These are phyloP conservation scores for Brachionus angularis DNA, from an alignment of 1,140 invertebrate genomes.

Conservation along the genomic window DNA sequence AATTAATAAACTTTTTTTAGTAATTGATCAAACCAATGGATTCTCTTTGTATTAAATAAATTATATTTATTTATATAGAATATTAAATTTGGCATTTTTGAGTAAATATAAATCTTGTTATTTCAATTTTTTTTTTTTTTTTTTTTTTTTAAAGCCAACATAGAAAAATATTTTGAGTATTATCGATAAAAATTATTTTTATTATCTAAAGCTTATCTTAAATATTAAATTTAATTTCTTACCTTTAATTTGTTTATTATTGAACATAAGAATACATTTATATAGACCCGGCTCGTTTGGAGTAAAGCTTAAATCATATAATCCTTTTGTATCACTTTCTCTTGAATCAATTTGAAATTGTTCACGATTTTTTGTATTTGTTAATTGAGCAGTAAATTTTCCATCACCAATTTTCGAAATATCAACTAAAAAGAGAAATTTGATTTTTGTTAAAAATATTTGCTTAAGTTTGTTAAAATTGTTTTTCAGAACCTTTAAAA, in stretches of 20 bases:
- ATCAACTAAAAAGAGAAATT: background rate
- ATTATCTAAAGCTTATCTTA: no score
- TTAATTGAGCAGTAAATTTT: slow-evolving; percentile 3
- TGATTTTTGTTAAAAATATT: background rate
- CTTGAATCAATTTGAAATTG: slow-evolving; percentile 2
- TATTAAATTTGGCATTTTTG: no score
- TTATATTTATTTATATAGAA: no score
- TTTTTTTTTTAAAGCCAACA: no score
- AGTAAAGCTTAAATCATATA: slow-evolving; percentile 28
- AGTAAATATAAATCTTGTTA: no score
- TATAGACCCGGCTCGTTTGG: slow-evolving; percentile 16
- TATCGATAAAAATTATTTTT: no score
- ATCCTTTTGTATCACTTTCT: slow-evolving; percentile 10
- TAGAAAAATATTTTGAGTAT: no score
- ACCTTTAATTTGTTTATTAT: slow-evolving; percentile 37
- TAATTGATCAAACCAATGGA: no score
- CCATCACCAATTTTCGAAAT: slow-evolving; percentile 1
- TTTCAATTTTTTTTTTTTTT: no score
- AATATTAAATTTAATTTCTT: background rate
- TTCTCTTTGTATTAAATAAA: no score
- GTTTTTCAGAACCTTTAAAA: background rate
- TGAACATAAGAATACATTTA: slow-evolving; percentile 20
- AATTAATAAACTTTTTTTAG: no score
- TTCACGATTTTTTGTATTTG: slow-evolving; percentile 10
- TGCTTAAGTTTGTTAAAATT: background rate